Evolutionary conservation across 1,140 invertebrate genomes (phyloP).

Genomic region (Tribolium madens): DNA sequence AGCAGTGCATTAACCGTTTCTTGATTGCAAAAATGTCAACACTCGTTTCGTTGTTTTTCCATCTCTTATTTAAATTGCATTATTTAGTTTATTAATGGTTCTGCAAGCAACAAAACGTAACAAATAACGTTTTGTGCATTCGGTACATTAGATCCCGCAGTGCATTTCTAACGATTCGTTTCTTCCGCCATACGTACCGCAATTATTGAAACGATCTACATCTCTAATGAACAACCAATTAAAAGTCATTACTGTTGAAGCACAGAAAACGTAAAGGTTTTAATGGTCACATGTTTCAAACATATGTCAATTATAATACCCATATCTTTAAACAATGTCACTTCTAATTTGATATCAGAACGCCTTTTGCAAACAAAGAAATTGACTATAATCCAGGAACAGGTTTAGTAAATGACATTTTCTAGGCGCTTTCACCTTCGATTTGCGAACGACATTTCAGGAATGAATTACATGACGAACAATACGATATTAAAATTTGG

Average conservation of each 20-base stretch:
- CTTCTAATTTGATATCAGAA: neutral
- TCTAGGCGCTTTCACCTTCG: neutral
- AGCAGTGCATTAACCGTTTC: slow-evolving; percentile 11
- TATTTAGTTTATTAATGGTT: slow-evolving; percentile 8
- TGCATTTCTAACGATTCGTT: slow-evolving; percentile 21
- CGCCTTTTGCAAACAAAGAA: slow-evolving; percentile 3
- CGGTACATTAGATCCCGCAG: slow-evolving; percentile 8
- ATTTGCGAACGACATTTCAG: slow-evolving; percentile 16
- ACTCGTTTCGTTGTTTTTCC: neutral
- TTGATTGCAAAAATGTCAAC: slow-evolving; percentile 3
- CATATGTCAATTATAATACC: neutral
- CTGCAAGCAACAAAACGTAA: neutral
- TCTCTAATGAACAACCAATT: slow-evolving; percentile 27
- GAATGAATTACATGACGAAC: neutral
- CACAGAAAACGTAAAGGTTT: neutral
- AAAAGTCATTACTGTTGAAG: slow-evolving; percentile 3
- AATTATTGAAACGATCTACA: slow-evolving; percentile 23
- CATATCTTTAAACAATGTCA: slow-evolving; percentile 8
- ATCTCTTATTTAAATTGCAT: slow-evolving; percentile 17
- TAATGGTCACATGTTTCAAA: slow-evolving; percentile 18
- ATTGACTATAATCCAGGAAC: neutral
- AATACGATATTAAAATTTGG: neutral
- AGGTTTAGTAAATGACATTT: slow-evolving; percentile 22
- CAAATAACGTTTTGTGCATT: slow-evolving; percentile 2
- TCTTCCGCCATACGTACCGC: slow-evolving; percentile 13